phyloP scores from a whole-genome alignment of 2,797 vertebrate genomes.

The Schizothorax lantsangensis region DNA sequence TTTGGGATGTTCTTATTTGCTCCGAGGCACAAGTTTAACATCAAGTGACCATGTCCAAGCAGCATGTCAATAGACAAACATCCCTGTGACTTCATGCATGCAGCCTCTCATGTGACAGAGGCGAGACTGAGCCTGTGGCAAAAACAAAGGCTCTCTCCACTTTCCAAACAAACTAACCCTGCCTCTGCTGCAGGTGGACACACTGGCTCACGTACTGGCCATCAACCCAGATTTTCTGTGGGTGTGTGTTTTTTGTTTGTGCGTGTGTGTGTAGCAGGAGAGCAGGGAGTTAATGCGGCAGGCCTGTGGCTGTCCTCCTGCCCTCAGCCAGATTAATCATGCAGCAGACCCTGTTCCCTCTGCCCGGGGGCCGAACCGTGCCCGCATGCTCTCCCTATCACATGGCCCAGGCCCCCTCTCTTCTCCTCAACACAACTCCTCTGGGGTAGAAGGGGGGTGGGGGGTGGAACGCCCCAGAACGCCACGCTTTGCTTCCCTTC shows the following conservation, averaged over 20 bases:
- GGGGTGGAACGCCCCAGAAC: constrained; percentile 71
- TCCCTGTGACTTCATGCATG: constrained; percentile 32
- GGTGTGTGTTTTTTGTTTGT: constrained; percentile 52
- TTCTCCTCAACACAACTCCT: constrained; percentile 57
- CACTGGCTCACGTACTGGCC: constrained; percentile 55
- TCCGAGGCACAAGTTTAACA: constrained; percentile 55
- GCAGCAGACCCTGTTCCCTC: constrained; percentile 92
- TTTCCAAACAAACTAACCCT: constrained; percentile 53
- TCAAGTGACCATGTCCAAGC: constrained; percentile 57
- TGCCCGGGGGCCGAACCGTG: constrained; percentile 90
- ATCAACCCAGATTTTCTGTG: constrained; percentile 64
- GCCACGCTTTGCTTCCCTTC: constrained; percentile 62
- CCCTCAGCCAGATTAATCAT: constrained; percentile 98
- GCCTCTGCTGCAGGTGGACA: constrained; percentile 64
- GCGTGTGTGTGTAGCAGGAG: constrained; percentile 65
- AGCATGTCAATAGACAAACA: constrained; percentile 56
- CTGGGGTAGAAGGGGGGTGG: constrained; percentile 57
- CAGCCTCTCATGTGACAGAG: constrained; percentile 60
- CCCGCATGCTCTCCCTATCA: constrained; percentile 92
- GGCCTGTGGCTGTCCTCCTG: constrained; percentile 89
- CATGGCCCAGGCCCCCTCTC: constrained; percentile 83
- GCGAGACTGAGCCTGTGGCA: constrained; percentile 54
- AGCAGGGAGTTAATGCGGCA: constrained; percentile 82
- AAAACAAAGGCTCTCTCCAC: constrained; percentile 62
- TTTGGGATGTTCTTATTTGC: constrained; percentile 29